Base-by-base conservation (phyloP, 2,888 invertebrate genomes). In the Stegophylla sp. region DNA sequence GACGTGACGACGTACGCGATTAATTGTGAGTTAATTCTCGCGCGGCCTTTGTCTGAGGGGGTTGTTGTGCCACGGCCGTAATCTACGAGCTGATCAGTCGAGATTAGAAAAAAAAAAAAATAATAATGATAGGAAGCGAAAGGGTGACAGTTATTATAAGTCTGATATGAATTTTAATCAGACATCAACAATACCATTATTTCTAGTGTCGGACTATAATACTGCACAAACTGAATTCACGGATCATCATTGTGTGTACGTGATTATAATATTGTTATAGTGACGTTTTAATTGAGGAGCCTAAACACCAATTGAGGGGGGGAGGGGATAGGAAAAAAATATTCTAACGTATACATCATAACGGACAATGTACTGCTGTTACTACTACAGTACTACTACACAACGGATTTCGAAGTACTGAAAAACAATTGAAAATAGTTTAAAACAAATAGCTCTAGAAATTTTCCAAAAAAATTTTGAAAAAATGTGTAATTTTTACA, bases 21-120 rank as follows among this genome's bases (percentile, higher is more conserved):
- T 76, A 76, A 76, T 67, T 76, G 76, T 66, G 76, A 76, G 67
- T 76, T 76, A 76, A 76, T 67, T 76, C 13, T 43, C 41, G 48
- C 26, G 48, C 51, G 13, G 56, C 72, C 23, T n/a, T 75, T 75
- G 66, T 76, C 53, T 34, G 34, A 5, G 43, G 15, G 53, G 9
- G 51, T 51, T 5, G 51, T 15, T 5, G 51, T 51, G n/a, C 51
- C 3, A 74, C 26, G n/a, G 17, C 48, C 28, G 48, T 48, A 13
- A 12, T 41, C 9, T 51, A 75, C 64, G 64, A 66, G 76, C 76
- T 76, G 56, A 67, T 56, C 43, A n/a, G 53, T 76, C 34, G 26
- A 56, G 76, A 67, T 76, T 76, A 76, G 53, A 67, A 67, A 7
- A 34, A n/a, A n/a, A n/a, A n/a, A n/a, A n/a, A n/a, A n/a, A n/a